Evolutionary conservation across 2,888 invertebrate genomes (phyloP), one percentile per base, ranked within the genome.

Genomic region (Cheiracanthium punctorium): DNA sequence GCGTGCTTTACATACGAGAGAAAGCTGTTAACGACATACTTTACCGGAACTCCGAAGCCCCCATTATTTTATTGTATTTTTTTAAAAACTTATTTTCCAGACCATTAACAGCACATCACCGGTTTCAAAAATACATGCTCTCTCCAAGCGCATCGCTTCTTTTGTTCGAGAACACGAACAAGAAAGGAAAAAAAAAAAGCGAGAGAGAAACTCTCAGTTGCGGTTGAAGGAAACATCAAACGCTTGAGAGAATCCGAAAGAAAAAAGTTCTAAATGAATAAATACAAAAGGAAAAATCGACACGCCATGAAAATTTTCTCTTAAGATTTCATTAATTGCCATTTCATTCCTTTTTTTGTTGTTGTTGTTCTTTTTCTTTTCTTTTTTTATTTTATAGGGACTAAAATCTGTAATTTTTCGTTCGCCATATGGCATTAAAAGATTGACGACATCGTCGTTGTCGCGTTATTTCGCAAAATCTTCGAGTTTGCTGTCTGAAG

Each of bases 21-120:
- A n/a, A n/a, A n/a, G n/a, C n/a, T n/a, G n/a, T 10, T 37, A 24
- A 24, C 4, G 24, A 58, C 4, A 24, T 24, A 24, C 17, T 58
- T 48, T 58, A 12, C 58, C 58, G 58, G 58, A 58, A 58, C 58
- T 58, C 24, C 12, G 1, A 17, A 48, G 4, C 4, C 20, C 12
- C 12, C 17, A 58, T 58, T 2, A 58, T 58, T 58, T 24, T 24
- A 24, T 48, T 48, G 17, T 48, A 2, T 58, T 58, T 37, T 10
- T 58, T 24, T 58, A 7, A 58, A 58, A 58, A 24, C 24, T 58
- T 58, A 58, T 58, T 58, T 58, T 58, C 58, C 24, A 58, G 58
- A 58, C 58, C 58, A 58, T 58, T 58, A 58, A 58, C 58, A 58
- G 58, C 58, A 58, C 58, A 58, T 58, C 58, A 58, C 5, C n/a